phyloP scores from a whole-genome alignment of 2,888 invertebrate genomes.

The Mythimna loreyi region DNA sequence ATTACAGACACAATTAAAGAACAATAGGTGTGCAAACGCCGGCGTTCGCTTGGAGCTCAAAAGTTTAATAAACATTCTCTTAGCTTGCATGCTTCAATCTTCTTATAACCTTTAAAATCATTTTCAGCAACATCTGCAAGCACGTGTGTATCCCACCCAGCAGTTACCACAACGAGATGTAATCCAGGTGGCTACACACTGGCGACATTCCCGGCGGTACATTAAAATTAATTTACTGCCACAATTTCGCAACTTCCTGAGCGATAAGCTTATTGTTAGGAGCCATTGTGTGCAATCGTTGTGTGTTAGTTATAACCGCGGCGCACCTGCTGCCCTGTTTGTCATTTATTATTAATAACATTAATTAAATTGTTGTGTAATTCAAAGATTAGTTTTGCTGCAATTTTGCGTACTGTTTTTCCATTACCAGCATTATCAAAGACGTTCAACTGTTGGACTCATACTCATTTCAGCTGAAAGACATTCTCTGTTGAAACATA shows the following conservation, averaged over 20 bases:
- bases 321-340: constrained; percentile 63
- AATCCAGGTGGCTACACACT: constrained; percentile 9
- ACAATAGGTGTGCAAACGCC: no score
- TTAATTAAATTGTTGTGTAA: constrained; percentile 57
- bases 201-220: constrained; percentile 49
- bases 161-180: constrained; percentile 20
- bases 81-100: no score
- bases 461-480: no score
- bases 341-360: constrained; percentile 56
- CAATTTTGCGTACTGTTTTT: constrained; percentile 6
- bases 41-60: no score
- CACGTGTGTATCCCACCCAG: neutral
- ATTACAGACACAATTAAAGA: no score
- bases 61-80: no score
- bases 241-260: constrained; percentile 60
- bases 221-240: constrained; percentile 58
- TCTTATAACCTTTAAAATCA: no score
- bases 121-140: no score
- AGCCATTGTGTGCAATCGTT: constrained; percentile 45
- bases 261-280: constrained; percentile 60
- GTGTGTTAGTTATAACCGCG: constrained; percentile 48
- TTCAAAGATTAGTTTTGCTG: constrained; percentile 26
- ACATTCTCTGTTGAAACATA: no score
- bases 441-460: no score
- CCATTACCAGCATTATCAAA: no score